Conservation (phyloP, 2,113 vertebrate species). For the Vicugna pacos region DNA sequence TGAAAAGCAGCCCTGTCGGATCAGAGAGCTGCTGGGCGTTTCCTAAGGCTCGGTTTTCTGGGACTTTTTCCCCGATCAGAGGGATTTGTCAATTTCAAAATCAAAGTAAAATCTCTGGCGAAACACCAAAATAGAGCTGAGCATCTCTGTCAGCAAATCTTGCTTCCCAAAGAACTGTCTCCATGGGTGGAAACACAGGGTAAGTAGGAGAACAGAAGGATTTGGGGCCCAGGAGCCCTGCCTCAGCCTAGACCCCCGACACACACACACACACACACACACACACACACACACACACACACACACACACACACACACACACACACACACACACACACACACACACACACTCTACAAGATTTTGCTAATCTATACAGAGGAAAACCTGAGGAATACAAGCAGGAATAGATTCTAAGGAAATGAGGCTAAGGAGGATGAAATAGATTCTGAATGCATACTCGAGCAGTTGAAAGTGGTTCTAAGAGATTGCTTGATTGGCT, state of each 20-base stretch:
- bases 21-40: background rate
- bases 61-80: background rate
- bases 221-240: background rate
- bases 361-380: background rate
- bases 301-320: too few relatives aligned
- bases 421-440: background rate
- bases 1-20: background rate
- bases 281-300: too few relatives aligned
- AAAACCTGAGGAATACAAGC: background rate
- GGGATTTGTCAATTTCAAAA: background rate
- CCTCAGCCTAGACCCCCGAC: background rate
- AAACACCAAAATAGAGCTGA: background rate
- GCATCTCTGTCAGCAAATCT: background rate
- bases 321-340: too few relatives aligned
- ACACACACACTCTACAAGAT: background rate
- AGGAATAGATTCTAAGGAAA: background rate
- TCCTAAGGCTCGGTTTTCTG: background rate
- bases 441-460: background rate
- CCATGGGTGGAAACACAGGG: background rate
- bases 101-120: constrained; percentile 9
- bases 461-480: background rate
- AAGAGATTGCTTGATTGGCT: background rate
- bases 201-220: background rate
- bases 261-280: too few relatives aligned
- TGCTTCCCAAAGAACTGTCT: background rate